Conservation (phyloP, 1,140 invertebrate species). For the Drosophila pachea region DNA sequence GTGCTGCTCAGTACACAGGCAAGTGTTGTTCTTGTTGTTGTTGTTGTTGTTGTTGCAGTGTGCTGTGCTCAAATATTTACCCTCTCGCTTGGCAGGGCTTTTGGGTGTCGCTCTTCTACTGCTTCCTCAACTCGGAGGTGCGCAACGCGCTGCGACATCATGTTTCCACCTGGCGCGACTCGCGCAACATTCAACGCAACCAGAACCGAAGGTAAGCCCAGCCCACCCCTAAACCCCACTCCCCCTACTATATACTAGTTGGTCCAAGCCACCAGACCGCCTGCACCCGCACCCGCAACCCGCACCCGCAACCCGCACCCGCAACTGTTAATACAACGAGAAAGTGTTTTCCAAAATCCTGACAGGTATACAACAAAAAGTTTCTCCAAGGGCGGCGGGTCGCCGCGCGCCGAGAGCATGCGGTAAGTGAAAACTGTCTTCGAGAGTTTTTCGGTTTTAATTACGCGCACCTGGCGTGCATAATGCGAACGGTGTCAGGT, state of each 20-base stretch:
- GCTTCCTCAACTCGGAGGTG: constrained; percentile 95
- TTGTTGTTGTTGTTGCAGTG: constrained; percentile 6
- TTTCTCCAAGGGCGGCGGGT: constrained; percentile 88
- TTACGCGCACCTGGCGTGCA: constrained; percentile 20
- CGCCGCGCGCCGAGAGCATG: constrained; percentile 89
- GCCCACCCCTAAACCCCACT: constrained; percentile 11
- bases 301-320: no score
- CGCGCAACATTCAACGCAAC: constrained; percentile 82
- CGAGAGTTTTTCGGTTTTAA: constrained; percentile 25
- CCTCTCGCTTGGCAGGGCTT: constrained; percentile 82
- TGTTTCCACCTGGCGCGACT: constrained; percentile 87
- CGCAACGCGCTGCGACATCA: constrained; percentile 90
- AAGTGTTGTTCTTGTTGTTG: constrained; percentile 16
- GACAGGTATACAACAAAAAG: constrained; percentile 70
- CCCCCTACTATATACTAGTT: no score
- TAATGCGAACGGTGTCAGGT: constrained; percentile 2
- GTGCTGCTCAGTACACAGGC: constrained; percentile 88
- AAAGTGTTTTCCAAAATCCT: constrained; percentile 21
- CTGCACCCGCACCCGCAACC: no score
- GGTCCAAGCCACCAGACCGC: no score
- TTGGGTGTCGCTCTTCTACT: constrained; percentile 92
- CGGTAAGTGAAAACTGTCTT: constrained; percentile 80
- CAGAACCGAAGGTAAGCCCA: constrained; percentile 75
- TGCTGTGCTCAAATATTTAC: constrained; percentile 23
- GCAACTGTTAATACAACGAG: neutral